A percentile compares a stretch with the other conserved stretches of the same genome.
These are phyloP conservation scores for Eptesicus fuscus DNA, from an alignment of 2,113 vertebrate genomes.

Conservation along the genomic window DNA sequence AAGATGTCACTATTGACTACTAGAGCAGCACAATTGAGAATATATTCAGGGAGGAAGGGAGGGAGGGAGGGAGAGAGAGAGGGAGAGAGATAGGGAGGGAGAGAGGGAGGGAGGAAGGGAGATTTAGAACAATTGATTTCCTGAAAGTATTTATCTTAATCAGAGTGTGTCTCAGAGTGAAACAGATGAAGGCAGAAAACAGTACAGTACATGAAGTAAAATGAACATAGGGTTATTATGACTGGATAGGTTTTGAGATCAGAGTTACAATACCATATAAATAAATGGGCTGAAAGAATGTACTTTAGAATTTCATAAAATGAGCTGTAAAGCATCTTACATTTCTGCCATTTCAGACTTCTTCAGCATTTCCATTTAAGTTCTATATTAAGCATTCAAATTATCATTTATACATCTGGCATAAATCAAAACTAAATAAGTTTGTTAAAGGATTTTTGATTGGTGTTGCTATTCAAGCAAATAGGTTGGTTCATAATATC, in stretches of 20 bases:
- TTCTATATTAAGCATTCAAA: neutral
- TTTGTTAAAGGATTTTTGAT: neutral
- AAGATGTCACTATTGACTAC: neutral
- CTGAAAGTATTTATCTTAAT: neutral
- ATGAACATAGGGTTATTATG: neutral
- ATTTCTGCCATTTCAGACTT: neutral
- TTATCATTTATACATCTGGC: neutral
- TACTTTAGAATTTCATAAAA: conserved; percentile 41
- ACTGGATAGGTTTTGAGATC: neutral
- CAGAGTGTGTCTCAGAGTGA: neutral
- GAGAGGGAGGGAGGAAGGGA: no score
- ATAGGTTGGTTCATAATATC: neutral
- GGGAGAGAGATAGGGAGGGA: no score
- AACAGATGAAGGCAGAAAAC: neutral
- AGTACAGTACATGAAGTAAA: neutral
- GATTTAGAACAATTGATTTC: neutral
- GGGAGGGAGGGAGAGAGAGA: neutral
- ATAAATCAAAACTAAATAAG: conserved; percentile 20
- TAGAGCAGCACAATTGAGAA: neutral
- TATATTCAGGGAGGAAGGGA: neutral
- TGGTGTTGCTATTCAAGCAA: neutral
- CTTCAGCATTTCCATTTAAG: neutral
- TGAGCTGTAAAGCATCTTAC: neutral
- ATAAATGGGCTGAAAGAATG: neutral
- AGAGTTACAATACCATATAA: conserved; percentile 28